phyloP scores from a whole-genome alignment of 2,888 invertebrate species.

The Idaea biselata region DNA sequence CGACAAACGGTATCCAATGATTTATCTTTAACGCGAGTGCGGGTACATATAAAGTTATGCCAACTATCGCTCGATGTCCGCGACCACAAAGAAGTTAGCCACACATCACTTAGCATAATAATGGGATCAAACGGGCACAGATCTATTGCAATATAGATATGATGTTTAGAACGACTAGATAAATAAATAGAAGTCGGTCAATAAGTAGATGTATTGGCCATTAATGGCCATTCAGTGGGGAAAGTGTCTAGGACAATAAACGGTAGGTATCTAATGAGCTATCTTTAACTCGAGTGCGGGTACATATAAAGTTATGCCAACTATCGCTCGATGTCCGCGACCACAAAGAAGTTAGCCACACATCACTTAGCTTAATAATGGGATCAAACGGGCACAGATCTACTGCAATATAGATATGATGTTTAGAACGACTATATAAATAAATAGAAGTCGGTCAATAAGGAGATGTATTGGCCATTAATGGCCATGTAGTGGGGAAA shows the following conservation, averaged over 20 bases:
- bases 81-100: constrained; percentile 67
- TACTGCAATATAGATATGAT: constrained; percentile 2
- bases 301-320: constrained; percentile 46
- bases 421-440: neutral
- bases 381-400: constrained; percentile 58
- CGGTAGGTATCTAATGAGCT: constrained; percentile 2
- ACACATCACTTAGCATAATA: constrained; percentile 72
- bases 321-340: constrained; percentile 64
- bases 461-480: no score
- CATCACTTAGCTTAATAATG: constrained; percentile 71
- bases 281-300: constrained; percentile 19
- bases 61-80: constrained; percentile 66
- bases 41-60: constrained; percentile 39
- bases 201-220: no score
- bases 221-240: no score
- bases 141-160: constrained; percentile 11
- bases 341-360: constrained; percentile 71
- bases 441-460: no score
- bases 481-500: no score
- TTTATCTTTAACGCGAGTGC: constrained; percentile 19
- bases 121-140: constrained; percentile 59
- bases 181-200: no score
- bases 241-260: no score
- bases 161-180: neutral
- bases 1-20: constrained; percentile 6